Percentiles rank a stretch among this genome's conserved stretches.
These are phyloP conservation scores for Sardinella longiceps DNA, from an alignment of 2,797 vertebrate genomes.

Conservation along the genomic window DNA sequence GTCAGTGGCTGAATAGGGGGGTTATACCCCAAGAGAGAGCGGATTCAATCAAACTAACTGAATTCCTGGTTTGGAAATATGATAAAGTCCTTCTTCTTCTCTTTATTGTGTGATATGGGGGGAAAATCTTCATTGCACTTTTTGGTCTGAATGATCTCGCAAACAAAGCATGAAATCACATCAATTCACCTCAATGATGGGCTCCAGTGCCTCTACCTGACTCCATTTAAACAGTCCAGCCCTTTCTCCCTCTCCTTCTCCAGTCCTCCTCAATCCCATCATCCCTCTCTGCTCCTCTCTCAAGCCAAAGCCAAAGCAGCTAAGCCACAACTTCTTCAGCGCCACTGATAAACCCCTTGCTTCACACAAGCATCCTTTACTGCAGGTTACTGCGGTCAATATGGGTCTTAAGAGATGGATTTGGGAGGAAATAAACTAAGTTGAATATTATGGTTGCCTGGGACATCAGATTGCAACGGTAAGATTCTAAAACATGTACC, in stretches of 20 bases:
- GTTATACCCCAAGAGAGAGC: constrained; percentile 71
- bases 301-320: constrained; percentile 46
- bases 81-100: constrained; percentile 78
- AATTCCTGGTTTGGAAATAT: constrained; percentile 80
- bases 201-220: constrained; percentile 79
- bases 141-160: constrained; percentile 84
- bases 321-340: constrained; percentile 53
- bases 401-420: constrained; percentile 85
- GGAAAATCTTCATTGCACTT: constrained; percentile 81
- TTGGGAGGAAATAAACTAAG: constrained; percentile 79
- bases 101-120: constrained; percentile 80
- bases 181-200: constrained; percentile 89
- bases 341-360: constrained; percentile 57
- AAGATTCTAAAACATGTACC: constrained; percentile 96
- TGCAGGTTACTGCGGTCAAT: constrained; percentile 76
- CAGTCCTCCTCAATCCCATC: constrained; percentile 48
- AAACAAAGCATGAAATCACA: constrained; percentile 92
- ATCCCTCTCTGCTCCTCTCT: constrained; percentile 41
- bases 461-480: constrained; percentile 89
- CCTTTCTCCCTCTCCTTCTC: constrained; percentile 61
- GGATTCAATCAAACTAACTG: constrained; percentile 78
- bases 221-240: constrained; percentile 71
- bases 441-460: constrained; percentile 80
- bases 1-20: constrained; percentile 66
- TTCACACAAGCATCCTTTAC: constrained; percentile 66